These are phyloP conservation scores for Epizoanthus scotinus DNA, from an alignment of 92 coral and sea anemone species.

Conservation along the genomic window DNA sequence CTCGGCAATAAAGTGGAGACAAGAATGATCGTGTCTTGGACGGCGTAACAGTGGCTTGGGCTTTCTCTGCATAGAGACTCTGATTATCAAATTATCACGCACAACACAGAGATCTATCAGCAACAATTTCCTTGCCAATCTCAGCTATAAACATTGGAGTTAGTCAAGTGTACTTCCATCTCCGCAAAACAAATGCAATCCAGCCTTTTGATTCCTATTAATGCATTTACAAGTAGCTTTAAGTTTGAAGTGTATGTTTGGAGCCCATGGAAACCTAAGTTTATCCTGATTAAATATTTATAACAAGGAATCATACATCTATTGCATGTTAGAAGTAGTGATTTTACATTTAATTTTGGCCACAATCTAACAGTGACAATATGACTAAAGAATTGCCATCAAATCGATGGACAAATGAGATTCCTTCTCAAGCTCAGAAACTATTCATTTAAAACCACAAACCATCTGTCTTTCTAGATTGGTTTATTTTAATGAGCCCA, in stretches of 20 bases:
- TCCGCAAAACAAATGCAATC: neutral
- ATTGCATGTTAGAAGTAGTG: neutral
- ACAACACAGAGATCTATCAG: neutral
- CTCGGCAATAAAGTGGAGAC: conserved; percentile 74
- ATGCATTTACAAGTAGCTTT: conserved; percentile 5
- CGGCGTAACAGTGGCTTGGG: conserved; percentile 46
- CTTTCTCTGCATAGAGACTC: conserved; percentile 68
- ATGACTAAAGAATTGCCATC: neutral
- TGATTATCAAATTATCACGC: conserved; percentile 23
- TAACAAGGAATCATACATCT: conserved; percentile 9
- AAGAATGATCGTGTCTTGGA: conserved; percentile 66
- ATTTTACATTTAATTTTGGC: conserved; percentile 7
- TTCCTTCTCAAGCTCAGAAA: neutral
- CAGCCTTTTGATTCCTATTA: neutral
- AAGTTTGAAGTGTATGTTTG: conserved; percentile 44
- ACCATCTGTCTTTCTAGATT: neutral
- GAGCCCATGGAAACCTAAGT: conserved; percentile 83
- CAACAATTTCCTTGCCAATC: neutral
- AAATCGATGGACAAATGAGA: neutral
- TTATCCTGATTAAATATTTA: conserved; percentile 67
- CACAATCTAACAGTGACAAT: neutral
- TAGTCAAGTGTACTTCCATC: neutral
- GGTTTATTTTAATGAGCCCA: neutral
- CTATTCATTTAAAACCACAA: conserved; percentile 14
- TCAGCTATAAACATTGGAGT: neutral